A percentile compares a stretch with the other conserved stretches of the same genome.
phyloP scores from a whole-genome alignment of 2,888 invertebrate genomes.

The Drosophila tanythrix region DNA sequence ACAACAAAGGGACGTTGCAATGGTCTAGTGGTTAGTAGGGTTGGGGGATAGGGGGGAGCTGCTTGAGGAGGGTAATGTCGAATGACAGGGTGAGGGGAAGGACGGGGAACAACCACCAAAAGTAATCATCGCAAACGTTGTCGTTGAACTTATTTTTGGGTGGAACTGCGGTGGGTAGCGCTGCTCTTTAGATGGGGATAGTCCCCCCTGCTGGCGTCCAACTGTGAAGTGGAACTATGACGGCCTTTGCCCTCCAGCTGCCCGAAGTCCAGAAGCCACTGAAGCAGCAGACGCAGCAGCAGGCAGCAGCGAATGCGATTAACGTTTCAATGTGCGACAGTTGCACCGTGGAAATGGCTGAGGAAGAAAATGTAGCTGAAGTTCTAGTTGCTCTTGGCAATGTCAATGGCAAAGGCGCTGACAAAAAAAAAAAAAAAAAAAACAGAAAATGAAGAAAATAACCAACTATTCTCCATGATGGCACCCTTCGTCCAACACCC shows the following conservation, averaged over 20 bases:
- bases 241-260: constrained; percentile 54
- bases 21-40: constrained; percentile 12
- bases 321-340: constrained; percentile 79
- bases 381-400: constrained; percentile 11
- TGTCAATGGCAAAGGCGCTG: constrained; percentile 1
- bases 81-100: background rate
- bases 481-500: background rate
- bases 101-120: constrained; percentile 68
- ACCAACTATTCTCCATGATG: background rate
- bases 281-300: constrained; percentile 23
- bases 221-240: constrained; percentile 57
- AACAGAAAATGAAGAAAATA: background rate
- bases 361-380: constrained; percentile 6
- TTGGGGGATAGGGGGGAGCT: background rate
- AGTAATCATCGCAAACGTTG: constrained; percentile 75
- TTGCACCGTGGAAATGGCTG: constrained; percentile 63
- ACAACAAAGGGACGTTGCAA: constrained; percentile 75
- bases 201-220: constrained; percentile 32
- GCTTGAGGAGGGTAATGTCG: background rate
- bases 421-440: background rate
- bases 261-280: constrained; percentile 34
- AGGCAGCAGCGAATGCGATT: constrained; percentile 67
- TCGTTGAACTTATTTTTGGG: constrained; percentile 36
- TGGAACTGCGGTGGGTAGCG: constrained; percentile 9
- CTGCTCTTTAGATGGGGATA: background rate